Evolutionary conservation across 2,797 vertebrate genomes (phyloP), one percentile per base, ranked within the genome.

Genomic region (Syngnathus rostellatus): DNA sequence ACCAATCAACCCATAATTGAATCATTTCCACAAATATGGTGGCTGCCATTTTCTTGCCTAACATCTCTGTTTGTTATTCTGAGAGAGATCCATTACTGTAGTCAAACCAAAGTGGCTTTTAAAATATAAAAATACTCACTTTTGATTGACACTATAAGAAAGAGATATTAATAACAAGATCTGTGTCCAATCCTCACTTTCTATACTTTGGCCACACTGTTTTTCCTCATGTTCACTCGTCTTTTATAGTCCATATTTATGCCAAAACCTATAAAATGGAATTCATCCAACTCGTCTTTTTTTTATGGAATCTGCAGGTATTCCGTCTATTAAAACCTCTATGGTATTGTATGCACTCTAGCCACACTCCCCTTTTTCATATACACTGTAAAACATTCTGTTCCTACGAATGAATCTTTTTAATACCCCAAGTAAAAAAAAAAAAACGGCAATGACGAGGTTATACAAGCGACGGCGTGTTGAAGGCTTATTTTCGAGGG

Each of bases 131-230:
- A 37, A 37, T 14, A 55, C 25, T 55, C 2, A 17, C 25, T 8
- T 57, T 57, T 57, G 55, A 37, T 16, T 57, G 55, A 57, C 53
- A 25, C 23, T 37, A 5, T 37, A 16, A 17, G 55, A 57, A 57
- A 57, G 55, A 12, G 14, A 54, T 54, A 21, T 54, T 54, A 54
- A 54, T 25, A 54, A 25, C 51, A 21, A 54, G 53, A 57, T 57
- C 55, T 25, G 25, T 57, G 55, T 57, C 14, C 55, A 57, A 37
- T 57, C 55, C 31, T 57, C 25, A 17, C 55, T 57, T 31, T 57
- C 16, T 38, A 16, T 46, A 55, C 62, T 62, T 67, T 17, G 62
- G 70, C 50, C 48, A 23, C 72, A 62, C 64, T 72, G 40, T 50
- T 65, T 38, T 67, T 51, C 41, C 45, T 67, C 45, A 45, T 25